Conservation (phyloP, 2,797 vertebrate species). For the Neoniphon sammara region DNA sequence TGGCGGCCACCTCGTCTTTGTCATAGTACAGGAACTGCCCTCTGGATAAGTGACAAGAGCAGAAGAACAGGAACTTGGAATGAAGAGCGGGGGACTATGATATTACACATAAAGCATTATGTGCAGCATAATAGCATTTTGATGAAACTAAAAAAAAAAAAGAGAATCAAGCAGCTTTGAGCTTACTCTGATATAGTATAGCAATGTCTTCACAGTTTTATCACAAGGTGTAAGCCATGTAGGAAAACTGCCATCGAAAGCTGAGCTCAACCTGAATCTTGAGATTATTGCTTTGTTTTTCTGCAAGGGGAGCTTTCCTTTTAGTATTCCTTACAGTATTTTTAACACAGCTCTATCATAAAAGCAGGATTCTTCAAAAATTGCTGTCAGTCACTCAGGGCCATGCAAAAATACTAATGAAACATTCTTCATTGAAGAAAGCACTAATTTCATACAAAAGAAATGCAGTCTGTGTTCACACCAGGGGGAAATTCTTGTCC, state of each 20-base stretch:
- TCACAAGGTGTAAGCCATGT: background rate
- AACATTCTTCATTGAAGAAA: too few relatives aligned
- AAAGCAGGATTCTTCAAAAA: too few relatives aligned
- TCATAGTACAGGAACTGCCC: constrained; percentile 95
- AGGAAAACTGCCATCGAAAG: background rate
- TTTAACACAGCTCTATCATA: too few relatives aligned
- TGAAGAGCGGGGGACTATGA: background rate
- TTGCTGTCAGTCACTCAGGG: too few relatives aligned
- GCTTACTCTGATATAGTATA: background rate
- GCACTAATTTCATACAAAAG: too few relatives aligned
- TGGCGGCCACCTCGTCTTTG: constrained; percentile 90
- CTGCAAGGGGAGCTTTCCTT: background rate
- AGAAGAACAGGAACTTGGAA: background rate
- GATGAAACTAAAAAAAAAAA: background rate
- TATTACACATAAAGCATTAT: background rate
- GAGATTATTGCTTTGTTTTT: too few relatives aligned
- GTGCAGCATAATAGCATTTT: background rate
- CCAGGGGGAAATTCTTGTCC: too few relatives aligned
- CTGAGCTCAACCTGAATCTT: too few relatives aligned
- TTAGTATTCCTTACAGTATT: background rate
- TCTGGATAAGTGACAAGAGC: constrained; percentile 70
- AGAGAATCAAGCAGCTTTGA: background rate
- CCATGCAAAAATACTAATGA: too few relatives aligned
- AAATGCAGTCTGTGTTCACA: too few relatives aligned
- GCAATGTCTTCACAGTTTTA: background rate